Conservation (phyloP, 2,113 vertebrate genomes). For the Sphyrna mokarran region DNA sequence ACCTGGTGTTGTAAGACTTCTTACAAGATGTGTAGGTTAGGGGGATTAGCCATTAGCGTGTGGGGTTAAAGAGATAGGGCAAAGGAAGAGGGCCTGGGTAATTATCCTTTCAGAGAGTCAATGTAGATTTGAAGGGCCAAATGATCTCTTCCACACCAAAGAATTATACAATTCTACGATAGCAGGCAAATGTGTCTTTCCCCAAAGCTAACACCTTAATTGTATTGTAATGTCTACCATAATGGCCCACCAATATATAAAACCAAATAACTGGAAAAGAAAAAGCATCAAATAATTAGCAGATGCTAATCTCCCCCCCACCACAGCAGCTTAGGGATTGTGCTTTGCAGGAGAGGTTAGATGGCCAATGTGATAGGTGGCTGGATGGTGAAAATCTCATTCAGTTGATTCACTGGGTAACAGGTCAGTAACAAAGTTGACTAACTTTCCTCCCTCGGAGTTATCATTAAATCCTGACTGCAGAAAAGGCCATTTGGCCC, state of each 20-base stretch:
- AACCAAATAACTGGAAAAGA: neutral
- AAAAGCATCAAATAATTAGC: neutral
- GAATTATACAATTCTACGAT: too few species aligned
- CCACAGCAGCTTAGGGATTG: neutral
- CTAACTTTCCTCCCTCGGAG: neutral
- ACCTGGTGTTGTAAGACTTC: too few species aligned
- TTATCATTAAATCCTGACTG: neutral
- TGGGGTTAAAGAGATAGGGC: too few species aligned
- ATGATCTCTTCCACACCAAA: too few species aligned
- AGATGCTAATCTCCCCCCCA: neutral
- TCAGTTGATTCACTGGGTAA: neutral
- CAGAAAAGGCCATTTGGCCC: neutral
- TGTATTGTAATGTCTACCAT: neutral
- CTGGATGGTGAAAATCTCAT: neutral
- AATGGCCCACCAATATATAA: neutral
- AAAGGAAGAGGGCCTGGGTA: too few species aligned
- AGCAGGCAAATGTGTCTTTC: neutral
- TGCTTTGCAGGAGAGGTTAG: neutral
- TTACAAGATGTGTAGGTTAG: too few species aligned
- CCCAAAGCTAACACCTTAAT: neutral
- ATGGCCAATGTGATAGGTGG: neutral
- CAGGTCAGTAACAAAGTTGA: neutral
- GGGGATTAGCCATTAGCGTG: too few species aligned
- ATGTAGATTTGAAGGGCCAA: too few species aligned
- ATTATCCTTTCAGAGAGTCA: too few species aligned